phyloP scores from a whole-genome alignment of 2,888 invertebrate genomes.

The Phalera bucephala region DNA sequence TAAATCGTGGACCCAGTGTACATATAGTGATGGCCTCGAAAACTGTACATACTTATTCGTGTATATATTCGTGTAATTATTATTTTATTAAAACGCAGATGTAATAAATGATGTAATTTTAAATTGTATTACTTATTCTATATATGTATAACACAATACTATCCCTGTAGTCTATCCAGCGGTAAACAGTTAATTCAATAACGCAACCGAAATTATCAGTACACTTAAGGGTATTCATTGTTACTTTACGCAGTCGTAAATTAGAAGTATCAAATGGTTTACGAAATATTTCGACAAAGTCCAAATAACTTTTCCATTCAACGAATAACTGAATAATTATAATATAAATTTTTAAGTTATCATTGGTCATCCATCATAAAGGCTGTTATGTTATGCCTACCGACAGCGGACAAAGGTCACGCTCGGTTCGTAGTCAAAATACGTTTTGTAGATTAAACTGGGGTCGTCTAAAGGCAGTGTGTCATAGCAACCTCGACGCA shows the following conservation, averaged over 20 bases:
- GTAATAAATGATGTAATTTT: conserved; percentile 77
- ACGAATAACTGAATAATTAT: background rate
- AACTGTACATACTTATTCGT: conserved; percentile 75
- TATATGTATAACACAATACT: too few relatives aligned
- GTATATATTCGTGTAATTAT: conserved; percentile 80
- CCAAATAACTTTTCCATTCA: background rate
- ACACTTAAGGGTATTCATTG: too few relatives aligned
- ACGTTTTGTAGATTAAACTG: conserved; percentile 21
- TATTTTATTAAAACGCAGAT: conserved; percentile 79
- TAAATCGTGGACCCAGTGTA: conserved; percentile 80
- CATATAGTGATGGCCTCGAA: conserved; percentile 78
- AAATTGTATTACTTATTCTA: conserved; percentile 32
- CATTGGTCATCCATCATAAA: background rate
- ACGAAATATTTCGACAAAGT: conserved; percentile 7
- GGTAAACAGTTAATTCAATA: too few relatives aligned
- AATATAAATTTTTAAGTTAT: background rate
- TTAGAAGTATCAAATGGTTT: too few relatives aligned
- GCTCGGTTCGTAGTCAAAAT: conserved; percentile 39
- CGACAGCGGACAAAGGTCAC: conserved; percentile 24
- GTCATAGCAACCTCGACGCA: conserved; percentile 30
- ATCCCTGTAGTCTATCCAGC: too few relatives aligned
- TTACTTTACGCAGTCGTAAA: too few relatives aligned
- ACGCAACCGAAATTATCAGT: conserved; percentile 3
- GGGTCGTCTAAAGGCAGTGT: conserved; percentile 33
- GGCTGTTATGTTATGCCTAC: conserved; percentile 24